phyloP scores from a whole-genome alignment of 2,113 vertebrate genomes.

The Micromys minutus region DNA sequence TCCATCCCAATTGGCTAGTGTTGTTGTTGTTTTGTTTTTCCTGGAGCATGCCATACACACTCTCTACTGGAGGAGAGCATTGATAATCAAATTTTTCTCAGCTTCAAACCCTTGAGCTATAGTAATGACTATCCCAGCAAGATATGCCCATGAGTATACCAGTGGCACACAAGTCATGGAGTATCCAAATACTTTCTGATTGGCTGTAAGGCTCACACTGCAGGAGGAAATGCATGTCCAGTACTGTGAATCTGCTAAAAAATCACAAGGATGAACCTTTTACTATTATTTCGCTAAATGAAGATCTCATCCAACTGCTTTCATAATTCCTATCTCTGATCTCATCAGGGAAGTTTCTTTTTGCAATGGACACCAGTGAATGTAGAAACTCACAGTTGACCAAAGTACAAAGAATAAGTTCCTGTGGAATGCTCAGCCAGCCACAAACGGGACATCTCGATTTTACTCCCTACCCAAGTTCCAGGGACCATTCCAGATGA shows the following conservation, averaged over 20 bases:
- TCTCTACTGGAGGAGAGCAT: not conserved
- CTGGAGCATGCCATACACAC: not conserved
- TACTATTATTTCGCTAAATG: not conserved
- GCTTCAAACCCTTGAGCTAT: not conserved
- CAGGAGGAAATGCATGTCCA: not conserved
- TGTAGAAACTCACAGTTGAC: not conserved
- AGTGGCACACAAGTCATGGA: not conserved
- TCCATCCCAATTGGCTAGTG: not conserved
- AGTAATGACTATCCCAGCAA: not conserved
- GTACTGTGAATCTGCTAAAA: not conserved
- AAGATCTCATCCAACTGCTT: not conserved
- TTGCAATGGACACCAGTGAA: too few relatives aligned
- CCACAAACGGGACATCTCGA: not conserved
- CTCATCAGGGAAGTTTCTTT: not conserved
- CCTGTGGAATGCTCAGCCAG: not conserved
- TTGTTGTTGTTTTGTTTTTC: not conserved
- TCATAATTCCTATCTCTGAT: not conserved
- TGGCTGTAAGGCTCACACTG: too few relatives aligned
- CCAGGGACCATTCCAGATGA: not conserved
- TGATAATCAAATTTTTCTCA: not conserved
- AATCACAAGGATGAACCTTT: not conserved
- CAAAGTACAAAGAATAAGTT: not conserved
- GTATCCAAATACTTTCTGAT: not conserved
- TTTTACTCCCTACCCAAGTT: too few relatives aligned
- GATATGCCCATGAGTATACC: not conserved